phyloP scores from a whole-genome alignment of 1,140 invertebrate species.

The Bombus cullumanus region DNA sequence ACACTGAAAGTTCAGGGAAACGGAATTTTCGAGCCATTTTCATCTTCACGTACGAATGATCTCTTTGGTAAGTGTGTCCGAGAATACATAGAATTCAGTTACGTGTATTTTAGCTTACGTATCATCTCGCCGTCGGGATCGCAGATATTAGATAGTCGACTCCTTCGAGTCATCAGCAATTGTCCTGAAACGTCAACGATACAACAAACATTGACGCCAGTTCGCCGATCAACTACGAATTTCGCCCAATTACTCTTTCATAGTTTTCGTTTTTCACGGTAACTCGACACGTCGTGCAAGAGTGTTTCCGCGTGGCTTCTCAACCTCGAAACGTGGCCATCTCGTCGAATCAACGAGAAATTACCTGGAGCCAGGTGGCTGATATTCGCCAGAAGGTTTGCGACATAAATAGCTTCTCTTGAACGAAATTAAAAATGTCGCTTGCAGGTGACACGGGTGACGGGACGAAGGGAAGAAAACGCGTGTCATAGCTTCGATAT shows the following conservation, averaged over 20 bases:
- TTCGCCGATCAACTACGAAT: not conserved
- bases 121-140: constrained; percentile 82
- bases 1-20: not conserved
- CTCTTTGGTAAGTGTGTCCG: constrained; percentile 36
- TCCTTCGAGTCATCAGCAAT: constrained; percentile 80
- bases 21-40: not conserved
- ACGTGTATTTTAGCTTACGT: constrained; percentile 78
- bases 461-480: not conserved
- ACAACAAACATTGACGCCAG: constrained; percentile 44
- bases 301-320: not conserved
- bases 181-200: constrained; percentile 79
- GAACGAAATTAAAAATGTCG: constrained; percentile 12
- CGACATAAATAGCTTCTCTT: not conserved
- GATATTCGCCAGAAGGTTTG: not conserved
- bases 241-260: not conserved
- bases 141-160: constrained; percentile 82
- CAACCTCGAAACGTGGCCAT: no score
- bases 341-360: not conserved
- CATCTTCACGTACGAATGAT: constrained; percentile 40
- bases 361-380: not conserved
- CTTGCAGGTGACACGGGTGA: not conserved
- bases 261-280: not conserved
- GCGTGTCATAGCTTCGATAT: not conserved
- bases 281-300: not conserved
- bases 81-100: constrained; percentile 45